Percentiles rank a stretch among this genome's conserved stretches.
phyloP scores from a whole-genome alignment of 2,797 vertebrate species.

The Nyctalus aviator region DNA sequence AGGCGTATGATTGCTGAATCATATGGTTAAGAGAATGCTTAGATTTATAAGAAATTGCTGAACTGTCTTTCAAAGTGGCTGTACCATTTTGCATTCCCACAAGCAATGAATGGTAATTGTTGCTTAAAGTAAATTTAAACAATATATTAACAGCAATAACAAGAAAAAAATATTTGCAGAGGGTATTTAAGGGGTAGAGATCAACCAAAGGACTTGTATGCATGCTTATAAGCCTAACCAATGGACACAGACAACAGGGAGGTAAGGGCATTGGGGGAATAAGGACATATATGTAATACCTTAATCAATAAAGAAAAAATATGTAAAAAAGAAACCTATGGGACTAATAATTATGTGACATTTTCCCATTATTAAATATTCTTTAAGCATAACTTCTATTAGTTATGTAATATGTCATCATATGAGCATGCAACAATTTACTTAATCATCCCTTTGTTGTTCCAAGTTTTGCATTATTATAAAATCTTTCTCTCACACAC shows the following conservation, averaged over 20 bases:
- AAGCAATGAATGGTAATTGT: constrained; percentile 7
- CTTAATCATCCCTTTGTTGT: not conserved
- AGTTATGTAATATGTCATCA: not conserved
- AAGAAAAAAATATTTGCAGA: not conserved
- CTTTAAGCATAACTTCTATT: constrained; percentile 12
- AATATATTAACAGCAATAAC: not conserved
- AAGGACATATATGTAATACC: no score
- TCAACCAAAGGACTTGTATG: no score
- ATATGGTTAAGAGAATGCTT: not conserved
- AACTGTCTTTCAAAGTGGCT: not conserved
- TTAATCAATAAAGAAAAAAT: no score
- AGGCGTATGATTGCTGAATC: not conserved
- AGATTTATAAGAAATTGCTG: not conserved
- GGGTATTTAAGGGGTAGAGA: not conserved
- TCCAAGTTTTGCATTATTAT: not conserved
- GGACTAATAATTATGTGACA: not conserved
- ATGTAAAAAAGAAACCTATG: no score
- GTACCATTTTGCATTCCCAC: not conserved
- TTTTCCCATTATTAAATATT: constrained; percentile 21
- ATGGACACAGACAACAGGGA: no score
- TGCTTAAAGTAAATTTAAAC: not conserved
- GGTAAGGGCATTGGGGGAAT: no score
- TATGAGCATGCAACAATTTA: not conserved
- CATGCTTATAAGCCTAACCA: no score
- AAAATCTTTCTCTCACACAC: not conserved